Percentiles rank a stretch among this genome's conserved stretches.
Conservation (phyloP, 2,888 invertebrate species). For the Conus canariensis region DNA sequence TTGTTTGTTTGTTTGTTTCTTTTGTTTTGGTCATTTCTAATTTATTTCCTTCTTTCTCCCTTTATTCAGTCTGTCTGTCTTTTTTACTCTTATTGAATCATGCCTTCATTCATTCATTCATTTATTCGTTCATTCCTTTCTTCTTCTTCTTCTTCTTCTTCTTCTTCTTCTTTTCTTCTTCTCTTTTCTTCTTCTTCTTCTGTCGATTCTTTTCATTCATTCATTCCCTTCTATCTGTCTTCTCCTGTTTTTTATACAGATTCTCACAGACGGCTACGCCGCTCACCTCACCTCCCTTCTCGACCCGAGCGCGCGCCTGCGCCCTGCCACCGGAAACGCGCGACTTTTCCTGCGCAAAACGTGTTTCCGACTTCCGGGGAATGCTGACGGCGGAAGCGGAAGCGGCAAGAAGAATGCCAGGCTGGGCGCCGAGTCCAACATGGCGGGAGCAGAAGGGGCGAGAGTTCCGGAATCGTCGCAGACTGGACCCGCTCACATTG, state of each 20-base stretch:
- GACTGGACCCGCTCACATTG: background rate
- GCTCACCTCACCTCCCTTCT: conserved; percentile 88
- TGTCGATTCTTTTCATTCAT: too few relatives aligned
- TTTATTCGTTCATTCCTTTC: background rate
- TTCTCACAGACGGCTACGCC: conserved; percentile 86
- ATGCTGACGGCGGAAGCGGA: conserved; percentile 50
- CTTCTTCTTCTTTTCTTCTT: too few relatives aligned
- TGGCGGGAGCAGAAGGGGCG: background rate
- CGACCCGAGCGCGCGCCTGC: conserved; percentile 88
- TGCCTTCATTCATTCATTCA: background rate
- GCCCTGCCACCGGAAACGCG: conserved; percentile 96
- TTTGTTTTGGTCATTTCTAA: background rate
- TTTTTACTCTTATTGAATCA: background rate
- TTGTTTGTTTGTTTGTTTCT: background rate
- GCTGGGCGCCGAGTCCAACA: background rate
- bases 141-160: background rate
- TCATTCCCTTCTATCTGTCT: too few relatives aligned
- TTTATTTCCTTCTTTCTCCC: too few relatives aligned
- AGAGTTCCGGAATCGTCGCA: background rate
- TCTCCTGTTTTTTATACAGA: conserved; percentile 61
- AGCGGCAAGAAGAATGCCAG: background rate
- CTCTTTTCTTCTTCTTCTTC: too few relatives aligned
- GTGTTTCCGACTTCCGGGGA: conserved; percentile 88
- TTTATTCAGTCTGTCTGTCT: too few relatives aligned
- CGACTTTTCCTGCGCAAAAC: conserved; percentile 95